Evolutionary conservation across 1,140 invertebrate genomes (phyloP), one percentile per base, ranked within the genome.

Genomic region (Eurosta solidaginis): DNA sequence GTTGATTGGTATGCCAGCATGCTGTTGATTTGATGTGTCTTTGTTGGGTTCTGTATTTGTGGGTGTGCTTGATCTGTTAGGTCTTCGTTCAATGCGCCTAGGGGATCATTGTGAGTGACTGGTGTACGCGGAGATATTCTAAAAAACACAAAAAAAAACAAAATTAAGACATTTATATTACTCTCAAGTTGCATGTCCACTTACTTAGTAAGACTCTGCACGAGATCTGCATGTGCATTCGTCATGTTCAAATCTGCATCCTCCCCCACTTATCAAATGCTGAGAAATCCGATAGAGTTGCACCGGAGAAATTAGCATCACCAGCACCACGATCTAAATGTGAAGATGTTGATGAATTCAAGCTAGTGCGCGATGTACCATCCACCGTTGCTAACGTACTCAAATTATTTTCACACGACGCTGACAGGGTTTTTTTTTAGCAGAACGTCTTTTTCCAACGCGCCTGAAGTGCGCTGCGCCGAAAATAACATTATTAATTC

Each of bases 401-500:
- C 10, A 87, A 80, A 80, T 87, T 88, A 17, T 88, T 86, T 47
- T 87, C 86, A 47, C 82, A 82, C 5, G 85, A 88, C 1, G 81
- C 77, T n/a, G 83, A 84, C 1, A 85, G 85, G 14, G 84, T 84
- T 77, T 90, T 88, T n/a, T n/a, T 82, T 89, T 89, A 79, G 88
- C 87, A 25, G 90, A 89, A 80, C 89, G 88, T 54, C 89, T 89
- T 79, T 89, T 91, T 2, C 93, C 94, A 29, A 94, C 94, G 79
- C 92, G 91, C 33, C 93, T 91, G 84, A 96, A 96, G 79, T 96
- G 90, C n/a, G 96, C 95, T 1, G 96, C 95, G 3, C 95, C 97
- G 75, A 96, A 89, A 20, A 98, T 94, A 0, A 97, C 96, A 87
- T 98, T 97, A 80, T 96, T 92, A 22, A 98, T 89, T 88, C 97